Evolutionary conservation across 2,113 vertebrate genomes (phyloP), one percentile per base, ranked within the genome.

Genomic region (Hippocampus barbouri): DNA sequence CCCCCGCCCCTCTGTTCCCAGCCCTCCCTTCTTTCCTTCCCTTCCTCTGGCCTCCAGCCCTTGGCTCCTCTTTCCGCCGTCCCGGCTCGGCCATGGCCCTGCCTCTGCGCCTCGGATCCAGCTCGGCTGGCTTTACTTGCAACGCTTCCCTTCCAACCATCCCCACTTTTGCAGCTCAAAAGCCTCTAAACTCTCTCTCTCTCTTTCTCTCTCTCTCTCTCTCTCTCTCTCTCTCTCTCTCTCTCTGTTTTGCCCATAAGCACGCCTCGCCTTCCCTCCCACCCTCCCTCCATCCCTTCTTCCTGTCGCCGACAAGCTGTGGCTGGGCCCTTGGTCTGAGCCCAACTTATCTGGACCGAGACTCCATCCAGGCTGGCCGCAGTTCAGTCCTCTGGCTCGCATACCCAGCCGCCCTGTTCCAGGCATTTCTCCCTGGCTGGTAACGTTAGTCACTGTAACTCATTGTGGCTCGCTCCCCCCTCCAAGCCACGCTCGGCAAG

Each of bases 341-440:
- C 83, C 89, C 86, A 89, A 80, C 81, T 80, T 84, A 87, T 88
- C 82, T 91, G 88, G 86, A 86, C 85, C 1, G 65, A 84, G 78
- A 85, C 88, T 79, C 82, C 83, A 78, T 87, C 84, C 83, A 86
- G 81, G 75, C 80, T 91, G 89, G 89, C 88, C 70, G 70, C 72
- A 72, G 75, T 83, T 87, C 85, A 83, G 82, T 83, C 85, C 83
- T 80, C 87, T 87, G 89, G 89, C 84, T 89, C 81, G 75, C 54
- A 54, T 71, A 78, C 75, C 79, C 81, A 61, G 77, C 64, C 49
- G 78, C 75, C 68, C 77, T 72, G 79, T 87, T 61, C 89, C 88
- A 90, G 83, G 78, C 84, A 83, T 85, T 85, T 85, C 79, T 85
- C 77, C 76, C 77, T 87, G 88, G 86, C 83, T 83, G 79, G 72